Percentiles rank a stretch among this genome's conserved stretches.
Evolutionary conservation across 1,140 invertebrate species (phyloP).

Genomic region (Pentalonia nigronervosa): DNA sequence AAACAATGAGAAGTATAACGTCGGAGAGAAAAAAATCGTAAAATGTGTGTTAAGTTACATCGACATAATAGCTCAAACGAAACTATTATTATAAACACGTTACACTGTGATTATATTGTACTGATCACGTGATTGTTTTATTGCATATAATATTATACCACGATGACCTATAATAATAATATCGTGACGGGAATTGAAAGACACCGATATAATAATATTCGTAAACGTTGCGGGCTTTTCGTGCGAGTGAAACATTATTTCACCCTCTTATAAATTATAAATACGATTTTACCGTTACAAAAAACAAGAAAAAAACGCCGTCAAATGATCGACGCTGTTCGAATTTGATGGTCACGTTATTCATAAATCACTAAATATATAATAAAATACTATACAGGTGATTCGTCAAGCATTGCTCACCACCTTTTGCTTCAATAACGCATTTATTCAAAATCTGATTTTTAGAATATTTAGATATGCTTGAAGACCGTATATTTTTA

Average conservation of each 20-base stretch:
- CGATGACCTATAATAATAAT: neutral
- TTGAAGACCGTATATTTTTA: no score
- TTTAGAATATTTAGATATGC: no score
- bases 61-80: neutral
- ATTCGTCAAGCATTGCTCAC: no score
- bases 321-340: neutral
- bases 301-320: neutral
- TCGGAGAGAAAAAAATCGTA: neutral
- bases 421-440: no score
- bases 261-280: slow-evolving; percentile 6
- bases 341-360: neutral
- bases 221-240: neutral
- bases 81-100: neutral
- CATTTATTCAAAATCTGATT: no score
- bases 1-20: neutral
- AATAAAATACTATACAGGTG: no score
- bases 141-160: neutral
- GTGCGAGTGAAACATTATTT: neutral
- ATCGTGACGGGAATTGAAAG: neutral
- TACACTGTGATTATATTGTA: no score
- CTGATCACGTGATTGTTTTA: neutral
- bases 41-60: neutral
- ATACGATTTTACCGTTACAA: neutral
- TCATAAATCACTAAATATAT: neutral
- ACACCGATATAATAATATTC: neutral